Evolutionary conservation across 2,113 vertebrate species (phyloP).

Genomic region (Atrichornis clamosus): DNA sequence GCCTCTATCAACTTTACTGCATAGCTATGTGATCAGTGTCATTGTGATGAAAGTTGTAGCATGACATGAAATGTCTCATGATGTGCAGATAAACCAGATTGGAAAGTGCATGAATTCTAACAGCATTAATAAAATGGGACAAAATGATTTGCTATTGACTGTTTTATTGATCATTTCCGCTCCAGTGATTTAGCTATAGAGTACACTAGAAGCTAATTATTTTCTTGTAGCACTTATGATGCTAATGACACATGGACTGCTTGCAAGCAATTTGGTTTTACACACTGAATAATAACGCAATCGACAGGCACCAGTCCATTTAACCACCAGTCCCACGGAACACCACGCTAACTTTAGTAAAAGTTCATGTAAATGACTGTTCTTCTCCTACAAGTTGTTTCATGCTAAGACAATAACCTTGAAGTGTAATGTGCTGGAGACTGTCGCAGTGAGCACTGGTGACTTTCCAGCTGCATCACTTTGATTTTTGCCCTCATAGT

Average conservation of each 20-base stretch:
- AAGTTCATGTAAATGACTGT: not conserved
- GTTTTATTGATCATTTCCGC: conserved; percentile 8
- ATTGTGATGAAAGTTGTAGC: not conserved
- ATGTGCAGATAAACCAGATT: not conserved
- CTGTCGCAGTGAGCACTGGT: not conserved
- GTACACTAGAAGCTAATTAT: conserved; percentile 32
- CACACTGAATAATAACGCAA: not conserved
- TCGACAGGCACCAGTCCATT: not conserved
- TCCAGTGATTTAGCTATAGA: conserved; percentile 3
- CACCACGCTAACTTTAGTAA: not conserved
- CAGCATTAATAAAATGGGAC: not conserved
- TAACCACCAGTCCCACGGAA: not conserved
- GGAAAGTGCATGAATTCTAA: not conserved
- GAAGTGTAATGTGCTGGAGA: not conserved
- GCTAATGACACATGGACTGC: conserved; percentile 12
- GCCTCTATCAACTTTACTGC: not conserved
- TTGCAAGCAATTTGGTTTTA: conserved; percentile 22
- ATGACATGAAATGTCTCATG: not conserved
- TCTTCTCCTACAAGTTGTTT: not conserved
- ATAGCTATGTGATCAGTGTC: not conserved
- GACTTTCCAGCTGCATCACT: not conserved
- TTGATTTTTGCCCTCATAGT: not conserved
- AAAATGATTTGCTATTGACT: not conserved
- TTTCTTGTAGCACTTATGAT: conserved; percentile 26
- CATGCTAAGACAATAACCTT: not conserved